phyloP scores from a whole-genome alignment of 2,797 vertebrate species.

The Clarias fuscus region DNA sequence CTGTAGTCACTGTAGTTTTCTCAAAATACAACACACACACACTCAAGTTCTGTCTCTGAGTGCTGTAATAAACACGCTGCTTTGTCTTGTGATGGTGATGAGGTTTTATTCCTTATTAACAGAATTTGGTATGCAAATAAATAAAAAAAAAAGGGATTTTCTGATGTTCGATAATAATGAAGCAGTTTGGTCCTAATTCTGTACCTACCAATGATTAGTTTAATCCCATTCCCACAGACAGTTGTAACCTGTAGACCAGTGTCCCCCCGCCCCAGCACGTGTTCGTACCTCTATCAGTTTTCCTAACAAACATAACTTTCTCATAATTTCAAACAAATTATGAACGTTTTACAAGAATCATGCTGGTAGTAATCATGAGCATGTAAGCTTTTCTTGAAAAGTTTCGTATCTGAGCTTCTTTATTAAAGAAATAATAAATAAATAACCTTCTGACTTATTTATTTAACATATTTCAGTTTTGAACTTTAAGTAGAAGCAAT shows the following conservation, averaged over 20 bases:
- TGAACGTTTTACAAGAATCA: background rate
- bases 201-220: too few relatives aligned
- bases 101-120: too few relatives aligned
- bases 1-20: too few relatives aligned
- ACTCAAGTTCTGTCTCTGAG: too few relatives aligned
- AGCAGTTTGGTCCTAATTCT: too few relatives aligned
- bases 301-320: background rate
- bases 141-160: too few relatives aligned
- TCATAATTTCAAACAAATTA: background rate
- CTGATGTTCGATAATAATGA: too few relatives aligned
- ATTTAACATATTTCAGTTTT: background rate
- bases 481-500: background rate
- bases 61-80: too few relatives aligned
- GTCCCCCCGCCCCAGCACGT: background rate
- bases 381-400: background rate
- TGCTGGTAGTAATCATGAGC: background rate
- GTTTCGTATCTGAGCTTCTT: background rate
- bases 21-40: too few relatives aligned
- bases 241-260: background rate
- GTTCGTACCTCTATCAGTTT: background rate
- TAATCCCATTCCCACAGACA: background rate
- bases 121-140: too few relatives aligned
- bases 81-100: too few relatives aligned
- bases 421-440: background rate
- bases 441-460: background rate